Percentiles rank a stretch among this genome's conserved stretches.
phyloP scores from a whole-genome alignment of 2,888 invertebrate genomes.

The Vesta saturnalis region DNA sequence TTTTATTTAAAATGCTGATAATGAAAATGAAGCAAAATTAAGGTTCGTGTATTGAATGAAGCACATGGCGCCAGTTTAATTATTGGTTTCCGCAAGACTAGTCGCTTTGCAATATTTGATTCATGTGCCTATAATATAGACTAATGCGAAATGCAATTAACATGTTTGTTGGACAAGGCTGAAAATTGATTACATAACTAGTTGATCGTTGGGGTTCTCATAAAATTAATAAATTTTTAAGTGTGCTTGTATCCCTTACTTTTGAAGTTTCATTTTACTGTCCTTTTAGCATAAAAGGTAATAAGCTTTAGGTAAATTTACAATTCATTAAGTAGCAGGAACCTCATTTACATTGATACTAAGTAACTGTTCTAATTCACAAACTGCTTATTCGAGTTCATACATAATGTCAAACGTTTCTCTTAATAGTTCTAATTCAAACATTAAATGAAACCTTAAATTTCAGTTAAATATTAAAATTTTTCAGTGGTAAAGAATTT shows the following conservation, averaged over 20 bases:
- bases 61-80: conserved; percentile 33
- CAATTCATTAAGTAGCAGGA: conserved; percentile 20
- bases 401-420: conserved; percentile 15
- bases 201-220: no score
- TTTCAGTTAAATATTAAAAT: not conserved
- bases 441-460: not conserved
- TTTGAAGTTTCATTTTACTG: conserved; percentile 12
- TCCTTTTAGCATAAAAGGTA: conserved; percentile 17
- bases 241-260: no score
- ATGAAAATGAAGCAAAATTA: conserved; percentile 14
- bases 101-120: conserved; percentile 1
- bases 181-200: not conserved
- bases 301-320: conserved; percentile 24
- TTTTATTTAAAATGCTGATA: conserved; percentile 1
- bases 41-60: conserved; percentile 11
- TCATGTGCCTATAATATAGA: conserved; percentile 7
- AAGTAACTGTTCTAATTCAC: conserved; percentile 26
- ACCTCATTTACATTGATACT: conserved; percentile 26
- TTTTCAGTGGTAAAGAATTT: no score
- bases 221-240: no score
- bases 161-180: conserved; percentile 2
- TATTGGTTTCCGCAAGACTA: conserved; percentile 18
- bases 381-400: conserved; percentile 20
- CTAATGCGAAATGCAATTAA: conserved; percentile 9
- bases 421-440: conserved; percentile 17